These are phyloP conservation scores for Spheniscus humboldti DNA, from an alignment of 2,797 vertebrate species.

Conservation along the genomic window DNA sequence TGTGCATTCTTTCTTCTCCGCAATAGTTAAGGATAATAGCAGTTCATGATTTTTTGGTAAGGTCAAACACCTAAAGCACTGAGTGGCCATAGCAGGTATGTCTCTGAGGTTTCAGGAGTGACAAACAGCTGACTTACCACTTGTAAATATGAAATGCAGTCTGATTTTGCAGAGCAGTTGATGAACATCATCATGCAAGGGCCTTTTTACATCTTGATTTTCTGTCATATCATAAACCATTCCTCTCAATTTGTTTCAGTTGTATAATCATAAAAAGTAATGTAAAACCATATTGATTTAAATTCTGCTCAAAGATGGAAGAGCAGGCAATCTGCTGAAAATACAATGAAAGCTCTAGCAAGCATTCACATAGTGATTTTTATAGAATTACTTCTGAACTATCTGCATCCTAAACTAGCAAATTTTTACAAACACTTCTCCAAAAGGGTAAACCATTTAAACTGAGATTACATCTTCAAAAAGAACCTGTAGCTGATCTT, in stretches of 20 bases:
- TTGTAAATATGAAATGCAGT: neutral
- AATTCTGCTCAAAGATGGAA: neutral
- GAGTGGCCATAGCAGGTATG: neutral
- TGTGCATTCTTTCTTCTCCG: neutral
- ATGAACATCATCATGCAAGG: neutral
- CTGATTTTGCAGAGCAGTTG: neutral
- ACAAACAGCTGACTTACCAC: neutral
- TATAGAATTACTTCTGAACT: neutral
- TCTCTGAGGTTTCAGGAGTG: neutral
- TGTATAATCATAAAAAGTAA: neutral
- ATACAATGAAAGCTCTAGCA: neutral
- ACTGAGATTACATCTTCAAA: neutral
- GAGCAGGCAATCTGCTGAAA: neutral
- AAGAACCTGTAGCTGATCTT: neutral
- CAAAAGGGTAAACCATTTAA: neutral
- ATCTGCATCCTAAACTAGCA: neutral
- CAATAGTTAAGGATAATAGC: neutral
- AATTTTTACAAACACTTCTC: neutral
- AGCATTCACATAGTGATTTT: neutral
- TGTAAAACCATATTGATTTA: neutral
- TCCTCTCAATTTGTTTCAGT: neutral
- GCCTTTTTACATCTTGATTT: neutral
- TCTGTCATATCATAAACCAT: neutral
- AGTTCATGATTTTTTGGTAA: neutral
- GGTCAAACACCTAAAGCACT: neutral